These are phyloP conservation scores for Sebastes dallii DNA, from an alignment of 2,797 vertebrate genomes.

Conservation along the genomic window DNA sequence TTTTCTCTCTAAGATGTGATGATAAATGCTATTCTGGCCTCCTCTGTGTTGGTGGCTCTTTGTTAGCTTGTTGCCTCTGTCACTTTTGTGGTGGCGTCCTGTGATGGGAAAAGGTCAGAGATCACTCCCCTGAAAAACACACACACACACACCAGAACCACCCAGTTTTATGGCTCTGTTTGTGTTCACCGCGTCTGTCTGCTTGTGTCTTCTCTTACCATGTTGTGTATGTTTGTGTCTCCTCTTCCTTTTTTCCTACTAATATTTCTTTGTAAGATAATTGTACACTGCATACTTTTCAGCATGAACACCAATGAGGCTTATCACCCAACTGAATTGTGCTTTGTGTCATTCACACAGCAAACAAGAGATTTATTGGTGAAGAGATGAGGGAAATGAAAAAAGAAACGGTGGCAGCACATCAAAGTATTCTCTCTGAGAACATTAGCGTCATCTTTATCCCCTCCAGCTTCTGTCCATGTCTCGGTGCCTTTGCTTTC, in stretches of 20 bases:
- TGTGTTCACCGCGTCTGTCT: slow-evolving; percentile 22
- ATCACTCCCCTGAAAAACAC: slow-evolving; percentile 33
- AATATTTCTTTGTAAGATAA: neutral
- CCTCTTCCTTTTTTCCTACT: neutral
- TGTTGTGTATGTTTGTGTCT: neutral
- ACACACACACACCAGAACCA: slow-evolving; percentile 16
- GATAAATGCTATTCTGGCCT: neutral
- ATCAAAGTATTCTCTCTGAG: slow-evolving; percentile 50
- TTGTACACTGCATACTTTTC: neutral
- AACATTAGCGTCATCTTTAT: slow-evolving; percentile 50
- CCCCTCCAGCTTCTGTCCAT: neutral
- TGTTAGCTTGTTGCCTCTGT: slow-evolving; percentile 15
- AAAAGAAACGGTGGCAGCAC: slow-evolving; percentile 40
- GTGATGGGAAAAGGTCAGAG: slow-evolving; percentile 64
- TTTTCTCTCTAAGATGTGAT: neutral
- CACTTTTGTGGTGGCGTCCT: slow-evolving; percentile 14
- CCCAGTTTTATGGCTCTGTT: slow-evolving; percentile 50
- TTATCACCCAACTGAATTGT: neutral
- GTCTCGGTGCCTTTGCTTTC: neutral
- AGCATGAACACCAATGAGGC: neutral
- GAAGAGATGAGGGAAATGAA: slow-evolving; percentile 21
- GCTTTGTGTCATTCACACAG: slow-evolving; percentile 2
- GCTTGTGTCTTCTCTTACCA: neutral
- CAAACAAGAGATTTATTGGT: neutral
- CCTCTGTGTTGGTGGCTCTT: slow-evolving; percentile 21